Conservation (phyloP, 2,113 vertebrate genomes). For the Agapornis roseicollis region DNA sequence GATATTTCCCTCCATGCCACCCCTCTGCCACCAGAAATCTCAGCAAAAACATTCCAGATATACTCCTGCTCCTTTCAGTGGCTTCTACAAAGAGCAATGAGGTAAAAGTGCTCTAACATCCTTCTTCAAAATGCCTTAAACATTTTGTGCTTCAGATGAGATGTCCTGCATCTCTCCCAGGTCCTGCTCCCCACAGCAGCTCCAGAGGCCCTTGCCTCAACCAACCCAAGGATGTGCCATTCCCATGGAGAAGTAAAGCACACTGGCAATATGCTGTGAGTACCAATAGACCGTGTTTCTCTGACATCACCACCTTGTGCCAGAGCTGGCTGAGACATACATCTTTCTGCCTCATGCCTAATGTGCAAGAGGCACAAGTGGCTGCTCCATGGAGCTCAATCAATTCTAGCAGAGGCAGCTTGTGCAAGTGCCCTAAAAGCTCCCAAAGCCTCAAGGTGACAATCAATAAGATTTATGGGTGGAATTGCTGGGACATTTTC, state of each 20-base stretch:
- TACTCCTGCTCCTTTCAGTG: not conserved
- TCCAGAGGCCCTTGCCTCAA: not conserved
- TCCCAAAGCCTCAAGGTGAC: conserved; percentile 25
- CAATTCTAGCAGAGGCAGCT: not conserved
- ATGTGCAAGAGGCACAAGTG: not conserved
- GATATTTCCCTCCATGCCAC: not conserved
- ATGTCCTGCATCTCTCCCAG: not conserved
- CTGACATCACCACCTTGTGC: not conserved
- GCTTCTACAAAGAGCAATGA: not conserved
- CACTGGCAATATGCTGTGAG: not conserved
- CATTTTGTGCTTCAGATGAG: not conserved
- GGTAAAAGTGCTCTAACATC: too few relatives aligned
- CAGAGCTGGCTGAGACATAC: not conserved
- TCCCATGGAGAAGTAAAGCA: rapidly evolving
- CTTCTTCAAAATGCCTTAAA: not conserved
- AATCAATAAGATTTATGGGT: conserved; percentile 36
- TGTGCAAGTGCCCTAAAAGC: conserved; percentile 18
- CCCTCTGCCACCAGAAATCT: not conserved
- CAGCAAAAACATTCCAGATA: not conserved
- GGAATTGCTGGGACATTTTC: conserved; percentile 27
- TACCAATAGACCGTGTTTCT: rapidly evolving
- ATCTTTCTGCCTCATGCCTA: not conserved
- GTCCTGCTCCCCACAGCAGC: rapidly evolving
- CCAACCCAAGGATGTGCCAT: not conserved
- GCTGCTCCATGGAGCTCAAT: not conserved